A percentile compares a stretch with the other conserved stretches of the same genome.
These are phyloP conservation scores for Brachypterus glaber DNA, from an alignment of 2,888 invertebrate genomes.

Conservation along the genomic window DNA sequence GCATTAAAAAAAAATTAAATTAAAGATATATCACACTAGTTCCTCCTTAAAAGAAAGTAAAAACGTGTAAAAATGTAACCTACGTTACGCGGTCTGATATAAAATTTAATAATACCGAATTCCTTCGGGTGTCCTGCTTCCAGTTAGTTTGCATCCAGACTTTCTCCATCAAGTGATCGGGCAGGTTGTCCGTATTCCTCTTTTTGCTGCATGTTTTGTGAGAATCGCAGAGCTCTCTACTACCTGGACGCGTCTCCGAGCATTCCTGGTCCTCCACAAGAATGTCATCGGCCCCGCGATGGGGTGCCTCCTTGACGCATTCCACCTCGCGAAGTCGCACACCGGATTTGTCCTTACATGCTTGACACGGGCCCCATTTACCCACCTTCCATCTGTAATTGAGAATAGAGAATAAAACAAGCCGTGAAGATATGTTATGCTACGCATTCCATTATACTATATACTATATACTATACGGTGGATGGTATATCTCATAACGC, in stretches of 20 bases:
- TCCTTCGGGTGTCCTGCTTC: slow-evolving; percentile 13
- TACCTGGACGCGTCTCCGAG: slow-evolving; percentile 27
- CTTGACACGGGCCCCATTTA: slow-evolving; percentile 54
- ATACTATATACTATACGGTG: too few relatives aligned
- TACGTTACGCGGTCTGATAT: too few relatives aligned
- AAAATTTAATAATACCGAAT: too few relatives aligned
- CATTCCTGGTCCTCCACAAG: slow-evolving; percentile 37
- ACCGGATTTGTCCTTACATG: slow-evolving; percentile 44
- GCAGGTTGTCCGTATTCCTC: slow-evolving; percentile 24
- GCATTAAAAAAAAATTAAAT: too few relatives aligned
- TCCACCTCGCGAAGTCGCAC: slow-evolving; percentile 41
- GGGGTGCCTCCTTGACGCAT: slow-evolving; percentile 41
- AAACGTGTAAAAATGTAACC: too few relatives aligned
- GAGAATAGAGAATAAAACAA: too few relatives aligned
- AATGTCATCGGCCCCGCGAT: slow-evolving; percentile 40
- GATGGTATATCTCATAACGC: too few relatives aligned
- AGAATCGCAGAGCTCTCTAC: slow-evolving; percentile 37
- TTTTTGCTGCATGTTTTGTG: slow-evolving; percentile 29
- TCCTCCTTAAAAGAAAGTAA: too few relatives aligned
- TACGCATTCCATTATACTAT: too few relatives aligned
- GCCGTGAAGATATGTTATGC: too few relatives aligned
- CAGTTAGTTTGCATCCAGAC: slow-evolving; percentile 33
- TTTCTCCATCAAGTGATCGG: slow-evolving; percentile 28
- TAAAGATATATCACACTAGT: too few relatives aligned
- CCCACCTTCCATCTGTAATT: slow-evolving; percentile 51